phyloP scores from a whole-genome alignment of 1,140 invertebrate species.

The Laupala kohalensis region DNA sequence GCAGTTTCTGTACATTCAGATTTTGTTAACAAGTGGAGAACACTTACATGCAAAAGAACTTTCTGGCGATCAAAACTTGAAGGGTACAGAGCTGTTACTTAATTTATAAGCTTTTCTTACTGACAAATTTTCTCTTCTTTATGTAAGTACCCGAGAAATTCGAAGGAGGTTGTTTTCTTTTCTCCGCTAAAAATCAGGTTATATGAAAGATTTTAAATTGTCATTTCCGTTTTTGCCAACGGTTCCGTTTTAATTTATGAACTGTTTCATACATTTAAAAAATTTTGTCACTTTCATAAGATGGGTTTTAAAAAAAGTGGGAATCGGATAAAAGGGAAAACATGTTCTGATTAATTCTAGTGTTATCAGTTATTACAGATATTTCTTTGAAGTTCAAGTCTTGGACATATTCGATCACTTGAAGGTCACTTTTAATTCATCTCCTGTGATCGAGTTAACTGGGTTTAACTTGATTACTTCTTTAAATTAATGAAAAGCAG shows the following conservation, averaged over 20 bases:
- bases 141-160: too few species aligned
- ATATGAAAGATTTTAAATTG: neutral
- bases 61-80: neutral
- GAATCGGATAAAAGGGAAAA: neutral
- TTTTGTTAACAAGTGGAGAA: neutral
- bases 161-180: neutral
- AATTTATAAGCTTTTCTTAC: neutral
- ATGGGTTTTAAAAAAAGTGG: neutral
- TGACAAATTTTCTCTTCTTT: neutral
- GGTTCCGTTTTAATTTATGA: neutral
- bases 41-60: neutral
- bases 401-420: too few species aligned
- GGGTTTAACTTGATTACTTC: too few species aligned
- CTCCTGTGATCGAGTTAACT: too few species aligned
- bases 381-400: too few species aligned
- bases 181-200: neutral
- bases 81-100: neutral
- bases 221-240: neutral
- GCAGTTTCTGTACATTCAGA: neutral
- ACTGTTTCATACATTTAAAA: neutral
- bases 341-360: neutral
- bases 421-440: too few species aligned
- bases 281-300: neutral
- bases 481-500: too few species aligned
- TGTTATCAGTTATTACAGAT: too few species aligned